Conservation (phyloP, 2,113 vertebrate genomes). For the Tragulus kanchil region DNA sequence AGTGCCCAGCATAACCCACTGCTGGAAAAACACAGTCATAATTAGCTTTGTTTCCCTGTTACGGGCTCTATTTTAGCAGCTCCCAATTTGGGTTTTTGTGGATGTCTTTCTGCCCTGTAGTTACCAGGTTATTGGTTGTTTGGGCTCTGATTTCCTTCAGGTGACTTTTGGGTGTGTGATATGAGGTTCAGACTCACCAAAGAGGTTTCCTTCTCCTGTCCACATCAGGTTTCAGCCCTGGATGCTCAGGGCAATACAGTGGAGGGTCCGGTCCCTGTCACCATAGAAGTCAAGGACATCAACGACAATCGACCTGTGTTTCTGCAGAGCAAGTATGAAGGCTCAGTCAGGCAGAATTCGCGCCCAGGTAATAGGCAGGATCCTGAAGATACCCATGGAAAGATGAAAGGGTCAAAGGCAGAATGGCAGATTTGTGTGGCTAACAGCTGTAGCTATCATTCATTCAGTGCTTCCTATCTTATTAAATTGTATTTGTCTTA, state of each 20-base stretch:
- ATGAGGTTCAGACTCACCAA: neutral
- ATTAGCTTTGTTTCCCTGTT: neutral
- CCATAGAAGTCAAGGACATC: conserved; percentile 88
- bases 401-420: neutral
- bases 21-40: neutral
- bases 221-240: conserved; percentile 87
- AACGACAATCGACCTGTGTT: conserved; percentile 92
- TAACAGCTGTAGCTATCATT: no score
- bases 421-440: neutral
- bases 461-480: neutral
- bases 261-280: conserved; percentile 88
- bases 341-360: conserved; percentile 89
- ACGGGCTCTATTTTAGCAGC: neutral
- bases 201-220: neutral
- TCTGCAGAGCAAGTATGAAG: conserved; percentile 80
- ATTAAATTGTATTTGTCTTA: neutral
- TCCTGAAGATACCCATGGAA: no score
- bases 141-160: neutral
- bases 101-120: neutral
- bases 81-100: neutral
- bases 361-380: conserved; percentile 87
- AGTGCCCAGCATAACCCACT: neutral
- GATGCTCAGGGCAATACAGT: conserved; percentile 67
- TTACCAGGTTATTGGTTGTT: neutral
- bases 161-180: neutral